Evolutionary conservation across 2,797 vertebrate genomes (phyloP).

Genomic region (Eulemur coronatus): DNA sequence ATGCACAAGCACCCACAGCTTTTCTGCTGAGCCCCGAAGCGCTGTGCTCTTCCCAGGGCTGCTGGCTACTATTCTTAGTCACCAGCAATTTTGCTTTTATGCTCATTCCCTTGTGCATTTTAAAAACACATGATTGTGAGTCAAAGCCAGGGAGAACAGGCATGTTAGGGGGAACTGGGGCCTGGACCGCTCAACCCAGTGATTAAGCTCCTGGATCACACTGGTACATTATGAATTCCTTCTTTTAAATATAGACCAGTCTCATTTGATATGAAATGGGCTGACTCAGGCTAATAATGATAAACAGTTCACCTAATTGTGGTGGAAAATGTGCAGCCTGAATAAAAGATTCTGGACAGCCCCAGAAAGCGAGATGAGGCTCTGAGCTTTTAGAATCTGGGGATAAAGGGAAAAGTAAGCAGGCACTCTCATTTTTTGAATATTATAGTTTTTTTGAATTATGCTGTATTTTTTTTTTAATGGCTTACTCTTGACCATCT

Average conservation of each 20-base stretch:
- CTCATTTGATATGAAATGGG: slow-evolving; percentile 42
- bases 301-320: slow-evolving; percentile 48
- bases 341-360: slow-evolving; percentile 47
- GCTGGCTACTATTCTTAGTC: slow-evolving; percentile 76
- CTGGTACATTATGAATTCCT: slow-evolving; percentile 40
- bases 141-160: slow-evolving; percentile 31
- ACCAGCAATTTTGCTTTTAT: slow-evolving; percentile 72
- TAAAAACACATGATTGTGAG: slow-evolving; percentile 47
- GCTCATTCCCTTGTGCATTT: slow-evolving; percentile 48
- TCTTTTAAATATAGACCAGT: slow-evolving; percentile 67
- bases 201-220: slow-evolving; percentile 55
- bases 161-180: neutral
- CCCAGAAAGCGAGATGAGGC: neutral
- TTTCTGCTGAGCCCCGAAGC: neutral
- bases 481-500: neutral
- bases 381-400: neutral
- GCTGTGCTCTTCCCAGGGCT: slow-evolving; percentile 59
- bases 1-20: neutral
- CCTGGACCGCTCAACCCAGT: slow-evolving; percentile 40
- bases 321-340: neutral
- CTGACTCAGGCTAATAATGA: slow-evolving; percentile 48
- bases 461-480: neutral
- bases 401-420: neutral
- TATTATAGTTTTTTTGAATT: neutral
- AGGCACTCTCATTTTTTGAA: neutral